Evolutionary conservation across 2,888 invertebrate genomes (phyloP), one percentile per base, ranked within the genome.

Genomic region (Caenorhabditis macrosperma): DNA sequence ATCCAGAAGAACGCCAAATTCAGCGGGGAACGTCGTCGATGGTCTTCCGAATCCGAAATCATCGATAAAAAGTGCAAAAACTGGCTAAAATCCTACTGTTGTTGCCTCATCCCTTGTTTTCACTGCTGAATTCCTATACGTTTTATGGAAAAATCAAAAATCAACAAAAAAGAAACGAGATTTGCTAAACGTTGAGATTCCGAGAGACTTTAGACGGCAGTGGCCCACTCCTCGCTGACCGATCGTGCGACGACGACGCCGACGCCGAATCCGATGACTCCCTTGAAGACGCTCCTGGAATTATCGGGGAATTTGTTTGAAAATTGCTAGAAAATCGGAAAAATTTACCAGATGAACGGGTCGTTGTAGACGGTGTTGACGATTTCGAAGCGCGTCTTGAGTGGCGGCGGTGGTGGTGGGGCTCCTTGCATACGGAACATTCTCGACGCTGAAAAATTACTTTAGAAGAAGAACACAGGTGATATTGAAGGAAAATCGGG

Each of bases 381-480:
- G 50, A 85, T 76, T 41, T 71, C 78, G 55, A 83, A 83, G 20
- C 85, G 75, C 22, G 81, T 83, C n/a, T 78, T 78, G 38, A 83
- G 71, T 50, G 85, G 85, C 41, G 80, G 81, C 28, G 85, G 83
- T 17, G 64, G 59, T 68, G 85, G 82, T 71, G 85, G 85, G 24
- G 80, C 83, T 81, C 80, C 83, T 77, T 85, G 85, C 80, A 85
- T 81, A 46, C 85, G 85, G 68, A 85, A 83, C 85, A 85, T 84
- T 38, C 64, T 78, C 17, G 12, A 7, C 5, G 6, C 52, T 66
- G 59, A 17, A 66, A 66, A 59, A 46, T 22, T 7, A 57, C 50
- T 48, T 64, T 52, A 4, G 17, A 9, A 10, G 24, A 24, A 41
- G 22, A 54, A 17, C 20, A 15, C 20, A 9, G 17, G n/a, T n/a